Percentiles rank a stretch among this genome's conserved stretches.
These are phyloP conservation scores for Oncorhynchus tshawytscha DNA, from an alignment of 2,113 vertebrate genomes.

Conservation along the genomic window DNA sequence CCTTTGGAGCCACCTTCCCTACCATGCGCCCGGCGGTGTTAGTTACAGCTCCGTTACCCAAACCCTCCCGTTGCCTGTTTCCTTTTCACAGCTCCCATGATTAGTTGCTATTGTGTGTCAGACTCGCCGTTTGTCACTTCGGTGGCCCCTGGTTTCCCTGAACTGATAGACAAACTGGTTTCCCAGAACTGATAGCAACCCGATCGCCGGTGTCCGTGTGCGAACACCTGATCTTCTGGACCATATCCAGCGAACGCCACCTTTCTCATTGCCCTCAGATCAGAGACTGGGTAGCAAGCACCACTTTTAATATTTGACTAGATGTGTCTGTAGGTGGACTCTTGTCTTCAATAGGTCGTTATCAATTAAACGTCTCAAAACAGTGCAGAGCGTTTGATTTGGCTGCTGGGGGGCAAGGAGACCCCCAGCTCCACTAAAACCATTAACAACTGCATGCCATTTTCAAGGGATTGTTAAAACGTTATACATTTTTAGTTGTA, in stretches of 20 bases:
- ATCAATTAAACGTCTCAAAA: too few species aligned
- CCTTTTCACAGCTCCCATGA: constrained; percentile 66
- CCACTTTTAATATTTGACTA: background rate
- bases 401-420: too few species aligned
- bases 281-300: background rate
- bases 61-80: constrained; percentile 60
- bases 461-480: too few species aligned
- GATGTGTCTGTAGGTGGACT: too few species aligned
- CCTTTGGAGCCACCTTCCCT: constrained; percentile 59
- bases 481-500: too few species aligned
- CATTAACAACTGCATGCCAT: too few species aligned
- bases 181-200: constrained; percentile 18
- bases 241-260: constrained; percentile 34
- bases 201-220: background rate
- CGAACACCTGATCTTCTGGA: constrained; percentile 7
- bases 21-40: constrained; percentile 52
- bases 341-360: too few species aligned
- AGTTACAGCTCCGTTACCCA: constrained; percentile 63
- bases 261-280: constrained; percentile 11
- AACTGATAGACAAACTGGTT: constrained; percentile 14
- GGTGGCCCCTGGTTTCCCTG: constrained; percentile 37
- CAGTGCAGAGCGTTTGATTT: too few species aligned
- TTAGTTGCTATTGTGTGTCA: constrained; percentile 65
- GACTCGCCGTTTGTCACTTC: constrained; percentile 61
- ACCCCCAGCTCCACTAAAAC: too few species aligned